These are phyloP conservation scores for Microcaecilia unicolor DNA, from an alignment of 2,797 vertebrate species.

Conservation along the genomic window DNA sequence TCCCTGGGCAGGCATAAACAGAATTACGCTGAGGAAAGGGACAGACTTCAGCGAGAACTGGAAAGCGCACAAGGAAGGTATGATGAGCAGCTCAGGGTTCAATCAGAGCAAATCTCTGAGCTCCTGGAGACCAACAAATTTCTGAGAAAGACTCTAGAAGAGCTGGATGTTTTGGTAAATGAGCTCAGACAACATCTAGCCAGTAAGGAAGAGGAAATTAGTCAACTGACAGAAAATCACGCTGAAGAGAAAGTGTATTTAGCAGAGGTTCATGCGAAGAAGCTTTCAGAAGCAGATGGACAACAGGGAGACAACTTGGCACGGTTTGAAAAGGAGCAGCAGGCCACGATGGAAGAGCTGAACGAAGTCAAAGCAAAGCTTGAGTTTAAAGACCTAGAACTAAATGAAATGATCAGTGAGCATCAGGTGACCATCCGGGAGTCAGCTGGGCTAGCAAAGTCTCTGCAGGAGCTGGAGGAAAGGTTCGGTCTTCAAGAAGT, in stretches of 20 bases:
- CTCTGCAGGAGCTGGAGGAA: background rate
- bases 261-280: no score
- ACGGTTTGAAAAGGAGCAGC: background rate
- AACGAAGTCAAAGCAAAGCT: no score
- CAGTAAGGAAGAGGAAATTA: background rate
- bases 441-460: background rate
- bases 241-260: no score
- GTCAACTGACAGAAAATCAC: background rate
- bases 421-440: background rate
- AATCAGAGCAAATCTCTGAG: background rate
- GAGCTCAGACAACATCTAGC: fast-evolving
- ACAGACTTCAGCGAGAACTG: background rate
- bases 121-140: slow-evolving; percentile 17
- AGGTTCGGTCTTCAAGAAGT: background rate
- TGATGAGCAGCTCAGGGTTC: fast-evolving
- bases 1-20: background rate
- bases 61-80: background rate
- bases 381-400: background rate
- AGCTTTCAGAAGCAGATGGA: background rate
- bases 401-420: background rate
- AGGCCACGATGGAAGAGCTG: no score
- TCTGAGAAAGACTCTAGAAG: background rate
- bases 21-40: background rate
- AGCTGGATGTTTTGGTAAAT: background rate
- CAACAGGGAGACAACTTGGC: background rate